Evolutionary conservation across 2,113 vertebrate genomes (phyloP).

Genomic region (Ariopsis seemanni): DNA sequence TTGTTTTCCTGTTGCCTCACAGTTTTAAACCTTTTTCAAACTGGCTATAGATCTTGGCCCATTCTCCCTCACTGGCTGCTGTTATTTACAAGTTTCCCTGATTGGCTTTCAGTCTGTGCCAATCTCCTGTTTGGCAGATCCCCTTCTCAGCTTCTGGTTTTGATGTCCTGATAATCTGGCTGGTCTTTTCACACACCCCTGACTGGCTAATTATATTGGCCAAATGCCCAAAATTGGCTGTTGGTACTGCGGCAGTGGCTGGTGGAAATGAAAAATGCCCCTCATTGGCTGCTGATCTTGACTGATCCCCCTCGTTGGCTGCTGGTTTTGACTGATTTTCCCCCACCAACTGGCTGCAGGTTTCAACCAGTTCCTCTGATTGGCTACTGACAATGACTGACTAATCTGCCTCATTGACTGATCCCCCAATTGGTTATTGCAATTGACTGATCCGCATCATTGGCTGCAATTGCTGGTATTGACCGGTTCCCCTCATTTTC

Average conservation of each 20-base stretch:
- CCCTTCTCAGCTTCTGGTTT: background rate
- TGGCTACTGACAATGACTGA: background rate
- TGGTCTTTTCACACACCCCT: background rate
- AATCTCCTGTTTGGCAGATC: background rate
- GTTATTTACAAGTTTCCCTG: background rate
- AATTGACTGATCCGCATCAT: background rate
- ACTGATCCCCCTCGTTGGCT: background rate
- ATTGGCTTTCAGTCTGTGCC: background rate
- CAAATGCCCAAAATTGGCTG: background rate
- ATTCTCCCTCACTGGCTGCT: background rate
- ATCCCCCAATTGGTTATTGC: background rate
- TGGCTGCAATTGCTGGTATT: background rate
- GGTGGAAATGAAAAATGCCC: background rate
- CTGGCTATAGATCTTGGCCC: background rate
- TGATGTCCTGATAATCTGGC: background rate
- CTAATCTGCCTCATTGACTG: background rate
- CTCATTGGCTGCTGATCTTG: accelerated
- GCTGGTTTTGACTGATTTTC: background rate
- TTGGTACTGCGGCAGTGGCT: background rate
- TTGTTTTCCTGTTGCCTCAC: background rate
- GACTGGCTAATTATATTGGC: background rate
- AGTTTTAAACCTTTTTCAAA: background rate
- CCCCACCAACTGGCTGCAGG: background rate
- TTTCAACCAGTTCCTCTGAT: background rate
- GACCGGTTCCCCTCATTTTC: background rate